Percentiles rank a stretch among this genome's conserved stretches.
Conservation (phyloP, 1,140 invertebrate genomes). For the Branchinecta lindahli region DNA sequence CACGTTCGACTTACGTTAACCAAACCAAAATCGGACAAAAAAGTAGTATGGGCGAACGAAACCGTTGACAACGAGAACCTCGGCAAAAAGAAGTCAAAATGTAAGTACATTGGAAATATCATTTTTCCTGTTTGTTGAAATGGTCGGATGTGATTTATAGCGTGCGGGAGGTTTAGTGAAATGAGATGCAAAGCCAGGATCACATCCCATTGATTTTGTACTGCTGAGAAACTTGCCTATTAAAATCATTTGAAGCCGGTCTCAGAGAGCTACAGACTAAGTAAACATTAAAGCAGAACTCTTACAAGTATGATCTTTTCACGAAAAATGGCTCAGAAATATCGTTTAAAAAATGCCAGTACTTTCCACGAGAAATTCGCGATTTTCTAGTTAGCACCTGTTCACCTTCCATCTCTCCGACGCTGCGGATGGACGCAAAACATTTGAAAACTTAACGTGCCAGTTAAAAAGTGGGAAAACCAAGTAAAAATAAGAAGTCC, state of each 20-base stretch:
- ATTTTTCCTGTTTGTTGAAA: constrained; percentile 20
- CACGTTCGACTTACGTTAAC: constrained; percentile 48
- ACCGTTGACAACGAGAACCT: constrained; percentile 85
- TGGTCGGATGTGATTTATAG: constrained; percentile 23
- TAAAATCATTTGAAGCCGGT: constrained; percentile 12
- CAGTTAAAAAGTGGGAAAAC: too few species aligned
- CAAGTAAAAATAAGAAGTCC: too few species aligned
- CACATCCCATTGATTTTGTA: constrained; percentile 23
- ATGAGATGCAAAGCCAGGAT: constrained; percentile 27
- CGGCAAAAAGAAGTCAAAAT: constrained; percentile 88
- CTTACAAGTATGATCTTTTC: too few species aligned
- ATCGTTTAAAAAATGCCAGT: too few species aligned
- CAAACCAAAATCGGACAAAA: constrained; percentile 53
- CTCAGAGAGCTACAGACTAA: too few species aligned
- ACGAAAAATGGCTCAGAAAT: too few species aligned
- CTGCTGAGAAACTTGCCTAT: not conserved
- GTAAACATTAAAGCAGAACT: too few species aligned
- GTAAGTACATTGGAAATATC: constrained; percentile 38
- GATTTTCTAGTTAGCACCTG: too few species aligned
- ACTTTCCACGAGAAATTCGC: too few species aligned
- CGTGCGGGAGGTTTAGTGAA: constrained; percentile 27
- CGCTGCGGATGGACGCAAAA: too few species aligned
- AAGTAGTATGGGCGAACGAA: constrained; percentile 69
- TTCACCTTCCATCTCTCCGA: too few species aligned
- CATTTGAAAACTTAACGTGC: too few species aligned